These are phyloP conservation scores for Neodiprion pinetum DNA, from an alignment of 1,140 invertebrate genomes.

Conservation along the genomic window DNA sequence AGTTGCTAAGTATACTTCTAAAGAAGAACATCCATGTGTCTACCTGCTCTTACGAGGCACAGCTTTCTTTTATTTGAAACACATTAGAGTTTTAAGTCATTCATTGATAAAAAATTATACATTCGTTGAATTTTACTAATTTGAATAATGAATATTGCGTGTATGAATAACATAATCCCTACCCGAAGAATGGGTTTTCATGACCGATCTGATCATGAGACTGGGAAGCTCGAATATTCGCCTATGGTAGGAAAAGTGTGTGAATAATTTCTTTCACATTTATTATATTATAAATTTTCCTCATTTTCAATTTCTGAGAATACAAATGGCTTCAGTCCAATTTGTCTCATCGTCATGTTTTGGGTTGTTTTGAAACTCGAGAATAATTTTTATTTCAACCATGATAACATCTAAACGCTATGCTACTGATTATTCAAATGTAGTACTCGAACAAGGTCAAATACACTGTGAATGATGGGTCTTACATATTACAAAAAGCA, in stretches of 20 bases:
- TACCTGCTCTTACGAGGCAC: background rate
- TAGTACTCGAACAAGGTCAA: background rate
- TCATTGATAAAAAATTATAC: background rate
- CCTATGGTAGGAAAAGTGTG: constrained; percentile 10
- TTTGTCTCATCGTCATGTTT: background rate
- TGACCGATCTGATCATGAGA: background rate
- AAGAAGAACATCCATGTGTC: background rate
- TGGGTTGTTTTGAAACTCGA: background rate
- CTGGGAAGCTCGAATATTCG: background rate
- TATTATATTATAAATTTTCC: background rate
- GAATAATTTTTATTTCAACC: background rate
- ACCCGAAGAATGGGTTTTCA: background rate
- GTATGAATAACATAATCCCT: background rate
- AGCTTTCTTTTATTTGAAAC: constrained; percentile 23
- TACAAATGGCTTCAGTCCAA: background rate
- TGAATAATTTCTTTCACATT: background rate
- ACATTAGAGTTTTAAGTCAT: constrained; percentile 12
- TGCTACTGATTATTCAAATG: background rate
- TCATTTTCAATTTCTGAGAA: background rate
- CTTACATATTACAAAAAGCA: too few relatives aligned
- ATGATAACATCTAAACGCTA: background rate
- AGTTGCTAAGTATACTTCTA: constrained; percentile 8
- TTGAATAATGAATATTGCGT: constrained; percentile 9
- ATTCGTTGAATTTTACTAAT: background rate
- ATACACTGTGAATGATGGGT: background rate